phyloP scores from a whole-genome alignment of 2,113 vertebrate genomes.

The Thryonomys swinderianus region DNA sequence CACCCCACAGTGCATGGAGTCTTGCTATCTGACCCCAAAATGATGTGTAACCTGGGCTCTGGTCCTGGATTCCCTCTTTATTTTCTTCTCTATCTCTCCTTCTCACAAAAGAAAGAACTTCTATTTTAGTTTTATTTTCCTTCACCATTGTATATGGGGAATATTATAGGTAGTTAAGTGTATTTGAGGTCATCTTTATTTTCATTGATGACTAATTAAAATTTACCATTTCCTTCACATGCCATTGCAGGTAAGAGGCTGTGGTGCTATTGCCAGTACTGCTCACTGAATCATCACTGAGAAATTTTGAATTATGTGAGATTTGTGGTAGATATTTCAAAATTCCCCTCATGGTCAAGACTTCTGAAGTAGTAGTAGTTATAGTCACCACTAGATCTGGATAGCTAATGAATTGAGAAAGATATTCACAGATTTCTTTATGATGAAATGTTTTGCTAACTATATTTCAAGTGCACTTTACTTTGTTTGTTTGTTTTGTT shows the following conservation, averaged over 20 bases:
- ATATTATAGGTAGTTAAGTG: neutral
- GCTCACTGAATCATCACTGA: neutral
- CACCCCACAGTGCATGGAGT: neutral
- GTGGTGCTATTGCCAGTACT: neutral
- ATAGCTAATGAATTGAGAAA: conserved; percentile 6
- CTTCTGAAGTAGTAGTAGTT: neutral
- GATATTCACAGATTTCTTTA: neutral
- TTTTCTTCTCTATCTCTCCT: neutral
- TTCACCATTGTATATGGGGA: neutral
- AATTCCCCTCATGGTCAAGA: neutral
- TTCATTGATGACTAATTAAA: conserved; percentile 29
- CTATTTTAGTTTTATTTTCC: neutral
- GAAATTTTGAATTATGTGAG: neutral
- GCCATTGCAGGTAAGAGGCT: neutral
- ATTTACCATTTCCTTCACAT: neutral
- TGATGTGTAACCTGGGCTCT: neutral
- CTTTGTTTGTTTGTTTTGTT: conserved; percentile 47
- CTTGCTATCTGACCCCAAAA: neutral
- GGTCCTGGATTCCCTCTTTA: neutral
- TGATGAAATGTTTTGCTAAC: conserved; percentile 5
- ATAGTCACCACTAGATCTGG: neutral
- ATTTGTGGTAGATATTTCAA: neutral
- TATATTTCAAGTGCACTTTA: conserved; percentile 6
- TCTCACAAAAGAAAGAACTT: neutral
- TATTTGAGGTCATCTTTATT: neutral